phyloP scores from a whole-genome alignment of 2,113 vertebrate species.

The Podiceps cristatus region DNA sequence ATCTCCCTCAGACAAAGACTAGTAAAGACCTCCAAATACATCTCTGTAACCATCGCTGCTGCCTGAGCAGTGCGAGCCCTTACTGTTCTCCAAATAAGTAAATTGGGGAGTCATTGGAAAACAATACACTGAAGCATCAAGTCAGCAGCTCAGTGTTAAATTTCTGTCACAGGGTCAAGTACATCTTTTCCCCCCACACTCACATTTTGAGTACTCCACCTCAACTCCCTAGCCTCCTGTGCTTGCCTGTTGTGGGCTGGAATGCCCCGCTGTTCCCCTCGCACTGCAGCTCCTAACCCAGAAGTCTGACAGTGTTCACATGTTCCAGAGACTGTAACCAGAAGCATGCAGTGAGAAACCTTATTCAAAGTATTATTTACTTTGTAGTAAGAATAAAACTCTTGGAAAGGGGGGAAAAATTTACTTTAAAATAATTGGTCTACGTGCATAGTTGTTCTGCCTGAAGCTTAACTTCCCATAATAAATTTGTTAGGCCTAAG shows the following conservation, averaged over 20 bases:
- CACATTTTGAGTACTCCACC: neutral
- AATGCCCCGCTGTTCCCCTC: neutral
- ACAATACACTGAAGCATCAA: neutral
- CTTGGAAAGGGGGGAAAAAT: accelerated
- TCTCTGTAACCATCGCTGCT: neutral
- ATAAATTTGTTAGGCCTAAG: neutral
- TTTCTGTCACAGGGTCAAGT: neutral
- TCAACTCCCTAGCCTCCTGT: neutral
- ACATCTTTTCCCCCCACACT: no score
- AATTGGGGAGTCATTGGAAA: neutral
- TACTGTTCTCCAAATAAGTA: no score
- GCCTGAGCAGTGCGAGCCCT: no score
- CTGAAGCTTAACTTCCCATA: neutral
- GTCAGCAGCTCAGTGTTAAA: neutral
- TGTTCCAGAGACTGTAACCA: neutral
- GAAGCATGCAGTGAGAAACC: neutral
- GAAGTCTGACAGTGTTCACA: neutral
- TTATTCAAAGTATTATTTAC: neutral
- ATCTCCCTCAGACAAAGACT: neutral
- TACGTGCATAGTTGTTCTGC: neutral
- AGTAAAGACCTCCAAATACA: neutral
- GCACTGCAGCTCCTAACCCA: neutral
- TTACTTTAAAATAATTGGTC: neutral
- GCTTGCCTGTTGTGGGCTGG: neutral
- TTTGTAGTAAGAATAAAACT: neutral